Percentiles rank a stretch among this genome's conserved stretches.
Evolutionary conservation across 2,888 invertebrate genomes (phyloP).

Genomic region (Allygus modestus): DNA sequence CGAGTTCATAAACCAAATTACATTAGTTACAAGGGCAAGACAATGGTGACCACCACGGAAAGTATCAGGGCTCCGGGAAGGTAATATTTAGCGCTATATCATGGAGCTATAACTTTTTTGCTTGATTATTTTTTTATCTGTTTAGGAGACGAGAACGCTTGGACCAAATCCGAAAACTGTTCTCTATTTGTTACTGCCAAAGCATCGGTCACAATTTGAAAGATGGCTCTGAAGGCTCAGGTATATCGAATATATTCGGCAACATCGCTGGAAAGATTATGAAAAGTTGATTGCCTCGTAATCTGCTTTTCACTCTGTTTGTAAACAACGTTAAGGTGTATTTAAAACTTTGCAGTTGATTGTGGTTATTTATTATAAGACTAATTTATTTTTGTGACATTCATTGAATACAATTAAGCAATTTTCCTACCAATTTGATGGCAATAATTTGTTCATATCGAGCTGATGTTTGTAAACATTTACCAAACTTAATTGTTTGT

Average conservation of each 20-base stretch:
- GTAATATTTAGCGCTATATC: no score
- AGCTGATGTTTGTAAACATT: neutral
- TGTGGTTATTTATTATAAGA: neutral
- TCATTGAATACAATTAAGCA: neutral
- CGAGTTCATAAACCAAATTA: no score
- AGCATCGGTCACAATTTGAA: constrained; percentile 77
- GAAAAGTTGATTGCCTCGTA: constrained; percentile 5
- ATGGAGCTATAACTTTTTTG: no score
- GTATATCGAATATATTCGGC: constrained; percentile 77
- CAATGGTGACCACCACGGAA: no score
- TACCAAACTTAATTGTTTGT: neutral
- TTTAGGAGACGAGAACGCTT: constrained; percentile 77
- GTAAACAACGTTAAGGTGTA: neutral
- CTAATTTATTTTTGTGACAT: constrained; percentile 18
- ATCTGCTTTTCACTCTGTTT: neutral
- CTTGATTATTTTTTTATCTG: neutral
- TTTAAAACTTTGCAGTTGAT: neutral
- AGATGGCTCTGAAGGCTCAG: constrained; percentile 74
- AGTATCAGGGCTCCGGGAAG: no score
- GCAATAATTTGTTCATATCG: neutral
- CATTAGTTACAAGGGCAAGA: no score
- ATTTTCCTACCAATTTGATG: neutral
- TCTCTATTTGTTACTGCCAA: constrained; percentile 78
- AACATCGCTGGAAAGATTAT: constrained; percentile 79
- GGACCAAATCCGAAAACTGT: constrained; percentile 77